phyloP scores from a whole-genome alignment of 1,140 invertebrate species.

The Trichonephila inaurata region DNA sequence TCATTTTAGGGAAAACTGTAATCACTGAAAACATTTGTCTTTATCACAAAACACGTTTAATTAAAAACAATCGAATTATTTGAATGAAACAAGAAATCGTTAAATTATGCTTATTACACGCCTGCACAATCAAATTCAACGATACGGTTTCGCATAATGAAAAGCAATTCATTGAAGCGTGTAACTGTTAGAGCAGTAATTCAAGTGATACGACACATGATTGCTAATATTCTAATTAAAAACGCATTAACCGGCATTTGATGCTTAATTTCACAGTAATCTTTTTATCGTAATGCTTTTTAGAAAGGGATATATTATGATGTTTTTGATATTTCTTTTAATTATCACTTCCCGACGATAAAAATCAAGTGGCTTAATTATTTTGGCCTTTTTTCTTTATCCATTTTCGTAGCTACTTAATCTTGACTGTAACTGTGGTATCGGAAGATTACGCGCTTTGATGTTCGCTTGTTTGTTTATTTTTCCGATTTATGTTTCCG shows the following conservation, averaged over 20 bases:
- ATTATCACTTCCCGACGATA: background rate
- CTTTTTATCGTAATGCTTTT: background rate
- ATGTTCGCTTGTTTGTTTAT: background rate
- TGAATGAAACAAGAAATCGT: too few species aligned
- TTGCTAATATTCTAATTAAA: conserved; percentile 14
- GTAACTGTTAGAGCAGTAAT: background rate
- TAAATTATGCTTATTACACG: too few species aligned
- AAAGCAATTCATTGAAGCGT: background rate
- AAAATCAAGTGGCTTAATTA: conserved; percentile 1
- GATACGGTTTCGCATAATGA: too few species aligned
- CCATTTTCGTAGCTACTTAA: background rate
- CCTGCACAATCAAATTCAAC: too few species aligned
- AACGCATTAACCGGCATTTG: conserved; percentile 10
- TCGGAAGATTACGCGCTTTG: background rate
- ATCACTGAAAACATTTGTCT: too few species aligned
- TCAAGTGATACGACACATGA: background rate
- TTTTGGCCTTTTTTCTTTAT: background rate
- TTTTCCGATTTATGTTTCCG: background rate
- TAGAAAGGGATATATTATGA: background rate
- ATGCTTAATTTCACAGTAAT: background rate
- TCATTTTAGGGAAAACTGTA: too few species aligned
- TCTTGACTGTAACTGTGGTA: background rate
- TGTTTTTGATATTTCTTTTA: conserved; percentile 28
- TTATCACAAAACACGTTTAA: too few species aligned
- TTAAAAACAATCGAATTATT: too few species aligned